Evolutionary conservation across 1,140 invertebrate species (phyloP), one percentile per base, ranked within the genome.

Genomic region (Anastatus disparis): DNA sequence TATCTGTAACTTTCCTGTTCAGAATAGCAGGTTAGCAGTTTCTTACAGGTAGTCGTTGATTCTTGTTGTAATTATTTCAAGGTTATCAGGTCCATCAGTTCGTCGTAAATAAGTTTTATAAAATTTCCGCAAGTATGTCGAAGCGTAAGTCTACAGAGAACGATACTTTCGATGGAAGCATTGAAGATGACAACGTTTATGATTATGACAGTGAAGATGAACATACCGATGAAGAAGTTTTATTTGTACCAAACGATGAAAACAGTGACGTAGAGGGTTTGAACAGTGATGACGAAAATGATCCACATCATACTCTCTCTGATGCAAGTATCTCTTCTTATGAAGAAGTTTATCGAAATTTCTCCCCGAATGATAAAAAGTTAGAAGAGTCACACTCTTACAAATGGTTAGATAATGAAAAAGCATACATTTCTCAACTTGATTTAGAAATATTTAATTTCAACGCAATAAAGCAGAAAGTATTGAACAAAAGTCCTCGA

Each of bases 301-400:
- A 44, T 24, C 26, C 12, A 66, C 42, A 35, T 48, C 52, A 27
- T 50, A 46, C 42, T 65, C 55, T 59, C 64, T n/a, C n/a, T n/a
- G n/a, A n/a, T n/a, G n/a, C n/a, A n/a, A n/a, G n/a, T n/a, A n/a
- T n/a, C n/a, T n/a, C n/a, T n/a, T n/a, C n/a, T n/a, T n/a, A 73
- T 66, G 38, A 70, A 46, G 26, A 65, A 48, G 67, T 65, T 27
- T 52, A 62, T 59, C 17, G 12, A 55, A 69, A 63, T 42, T 70
- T 38, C 12, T 70, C 64, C 26, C 27, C 53, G 42, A 66, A 46
- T 55, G 65, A 64, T 20, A 68, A 74, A 17, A 74, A 70, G 59
- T 52, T 74, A 67, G 56, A 74, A 66, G 20, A 24, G 12, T n/a
- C 38, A 48, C 72, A 70, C 55, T 15, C 52, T 46, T 74, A 74